phyloP scores from a whole-genome alignment of 30 jellyfish, hydroid and myxozoan genomes.

The Turritopsis rubra region DNA sequence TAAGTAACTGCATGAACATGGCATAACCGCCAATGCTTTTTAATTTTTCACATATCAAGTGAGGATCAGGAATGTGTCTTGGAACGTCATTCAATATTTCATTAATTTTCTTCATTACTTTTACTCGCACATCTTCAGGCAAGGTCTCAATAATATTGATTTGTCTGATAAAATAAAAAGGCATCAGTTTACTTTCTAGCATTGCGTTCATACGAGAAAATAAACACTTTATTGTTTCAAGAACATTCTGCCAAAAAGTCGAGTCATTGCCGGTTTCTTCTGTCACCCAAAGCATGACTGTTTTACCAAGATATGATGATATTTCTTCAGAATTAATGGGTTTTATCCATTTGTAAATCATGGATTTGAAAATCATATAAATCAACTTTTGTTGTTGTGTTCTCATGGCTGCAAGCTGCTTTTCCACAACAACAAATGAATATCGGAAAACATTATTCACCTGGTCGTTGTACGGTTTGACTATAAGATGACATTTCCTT shows the following conservation, averaged over 20 bases:
- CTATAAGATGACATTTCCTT: background rate
- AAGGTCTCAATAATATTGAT: constrained; percentile 13
- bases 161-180: constrained; percentile 5
- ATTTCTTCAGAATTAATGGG: constrained; percentile 18
- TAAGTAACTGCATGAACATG: background rate
- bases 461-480: constrained; percentile 6
- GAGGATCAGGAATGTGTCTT: background rate
- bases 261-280: constrained; percentile 25
- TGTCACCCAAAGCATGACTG: constrained; percentile 9
- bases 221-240: background rate
- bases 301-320: constrained; percentile 22
- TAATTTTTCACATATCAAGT: background rate
- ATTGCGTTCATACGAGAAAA: background rate
- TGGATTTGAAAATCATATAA: constrained; percentile 21
- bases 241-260: constrained; percentile 2
- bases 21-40: background rate
- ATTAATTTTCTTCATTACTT: background rate
- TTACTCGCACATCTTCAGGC: background rate
- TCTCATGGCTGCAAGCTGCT: background rate
- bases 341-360: constrained; percentile 28
- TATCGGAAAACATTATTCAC: background rate
- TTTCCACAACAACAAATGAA: constrained; percentile 21
- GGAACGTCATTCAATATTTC: background rate
- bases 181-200: background rate
- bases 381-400: constrained; percentile 11